phyloP scores from a whole-genome alignment of 2,113 vertebrate species.

The Periophthalmodon schlosseri region DNA sequence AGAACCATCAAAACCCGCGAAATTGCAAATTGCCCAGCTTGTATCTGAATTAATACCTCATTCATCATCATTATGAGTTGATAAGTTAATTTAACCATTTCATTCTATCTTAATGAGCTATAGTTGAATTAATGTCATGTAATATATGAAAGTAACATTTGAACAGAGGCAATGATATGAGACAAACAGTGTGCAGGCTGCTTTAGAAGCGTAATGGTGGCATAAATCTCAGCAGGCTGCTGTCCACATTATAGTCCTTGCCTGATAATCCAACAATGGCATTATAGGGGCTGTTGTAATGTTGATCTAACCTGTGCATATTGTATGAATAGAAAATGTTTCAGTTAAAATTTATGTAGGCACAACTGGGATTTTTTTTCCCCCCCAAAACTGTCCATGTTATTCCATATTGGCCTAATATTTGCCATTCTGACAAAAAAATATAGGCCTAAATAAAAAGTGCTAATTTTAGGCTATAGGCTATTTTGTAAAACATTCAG shows the following conservation, averaged over 20 bases:
- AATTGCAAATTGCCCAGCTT: slow-evolving; percentile 99
- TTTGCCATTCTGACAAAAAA: too few species aligned
- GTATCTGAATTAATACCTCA: slow-evolving; percentile 99
- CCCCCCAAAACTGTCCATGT: too few species aligned
- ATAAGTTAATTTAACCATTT: slow-evolving; percentile 99
- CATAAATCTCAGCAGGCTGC: slow-evolving; percentile 97
- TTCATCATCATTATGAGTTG: slow-evolving; percentile 99
- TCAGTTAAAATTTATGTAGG: too few species aligned
- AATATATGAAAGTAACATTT: slow-evolving; percentile 99
- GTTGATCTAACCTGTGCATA: not conserved
- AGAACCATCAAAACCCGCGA: slow-evolving; percentile 99
- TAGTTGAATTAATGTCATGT: slow-evolving; percentile 99
- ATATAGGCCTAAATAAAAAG: too few species aligned
- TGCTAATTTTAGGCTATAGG: too few species aligned
- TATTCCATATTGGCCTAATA: too few species aligned
- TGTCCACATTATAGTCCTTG: slow-evolving; percentile 71
- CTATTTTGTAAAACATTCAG: not conserved
- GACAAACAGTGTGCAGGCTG: slow-evolving; percentile 96
- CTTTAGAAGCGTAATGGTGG: slow-evolving; percentile 90
- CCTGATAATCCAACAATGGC: slow-evolving; percentile 58
- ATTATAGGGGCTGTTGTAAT: not conserved
- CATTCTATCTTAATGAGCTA: slow-evolving; percentile 99
- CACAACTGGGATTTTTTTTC: too few species aligned
- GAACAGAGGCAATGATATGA: slow-evolving; percentile 99
- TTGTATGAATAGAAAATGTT: not conserved